These are phyloP conservation scores for Oreonectes daqikongensis DNA, from an alignment of 2,797 vertebrate genomes.

Conservation along the genomic window DNA sequence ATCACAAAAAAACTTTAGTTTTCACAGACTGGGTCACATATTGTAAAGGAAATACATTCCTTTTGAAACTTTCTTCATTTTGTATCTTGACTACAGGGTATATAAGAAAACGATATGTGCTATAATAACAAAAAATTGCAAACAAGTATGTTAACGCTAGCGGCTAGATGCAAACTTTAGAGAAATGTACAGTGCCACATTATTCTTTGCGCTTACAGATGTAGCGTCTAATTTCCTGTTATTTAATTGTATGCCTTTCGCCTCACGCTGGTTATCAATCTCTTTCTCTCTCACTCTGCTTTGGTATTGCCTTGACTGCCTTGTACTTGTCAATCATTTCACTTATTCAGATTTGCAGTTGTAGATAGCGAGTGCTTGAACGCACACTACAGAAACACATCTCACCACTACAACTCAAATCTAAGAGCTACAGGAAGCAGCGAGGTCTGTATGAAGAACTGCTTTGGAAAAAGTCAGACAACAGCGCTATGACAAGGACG, in stretches of 20 bases:
- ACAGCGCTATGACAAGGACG: slow-evolving; percentile 10
- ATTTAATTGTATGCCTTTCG: slow-evolving; percentile 31
- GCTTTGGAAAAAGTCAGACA: slow-evolving; percentile 3
- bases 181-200: slow-evolving; percentile 25
- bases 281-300: neutral
- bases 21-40: slow-evolving; percentile 7
- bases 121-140: slow-evolving; percentile 45
- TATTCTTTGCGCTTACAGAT: slow-evolving; percentile 22
- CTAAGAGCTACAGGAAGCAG: slow-evolving; percentile 1
- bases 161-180: neutral
- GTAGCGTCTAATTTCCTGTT: slow-evolving; percentile 30
- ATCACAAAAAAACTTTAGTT: too few relatives aligned
- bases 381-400: neutral
- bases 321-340: slow-evolving; percentile 8
- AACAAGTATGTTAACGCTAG: slow-evolving; percentile 30
- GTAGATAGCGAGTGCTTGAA: neutral
- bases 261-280: neutral
- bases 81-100: slow-evolving; percentile 41
- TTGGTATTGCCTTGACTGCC: neutral
- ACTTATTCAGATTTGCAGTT: neutral
- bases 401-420: neutral
- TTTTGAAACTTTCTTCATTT: slow-evolving; percentile 28
- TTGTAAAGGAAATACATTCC: too few relatives aligned
- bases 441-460: slow-evolving; percentile 16
- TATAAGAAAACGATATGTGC: slow-evolving; percentile 48